A percentile compares a stretch with the other conserved stretches of the same genome.
Evolutionary conservation across 2,113 vertebrate species (phyloP).

Genomic region (Pontoporia blainvillei): DNA sequence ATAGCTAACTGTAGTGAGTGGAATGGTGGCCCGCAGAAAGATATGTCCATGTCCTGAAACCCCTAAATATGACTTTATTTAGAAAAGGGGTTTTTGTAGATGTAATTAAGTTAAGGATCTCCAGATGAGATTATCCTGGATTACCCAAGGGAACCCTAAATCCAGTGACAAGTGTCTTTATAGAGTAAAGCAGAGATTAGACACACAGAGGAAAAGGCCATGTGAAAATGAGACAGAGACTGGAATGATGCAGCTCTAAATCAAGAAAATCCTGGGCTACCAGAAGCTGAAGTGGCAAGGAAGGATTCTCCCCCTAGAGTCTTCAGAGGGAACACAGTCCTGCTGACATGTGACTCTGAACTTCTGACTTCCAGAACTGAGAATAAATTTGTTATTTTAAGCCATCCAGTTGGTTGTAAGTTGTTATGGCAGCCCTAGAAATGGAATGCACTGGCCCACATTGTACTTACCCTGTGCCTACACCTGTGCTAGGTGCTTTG

Average conservation of each 20-base stretch:
- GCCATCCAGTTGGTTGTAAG: too few species aligned
- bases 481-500: neutral
- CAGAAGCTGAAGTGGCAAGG: neutral
- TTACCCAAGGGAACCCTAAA: neutral
- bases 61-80: neutral
- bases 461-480: too few species aligned
- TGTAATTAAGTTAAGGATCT: neutral
- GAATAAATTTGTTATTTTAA: neutral
- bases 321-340: neutral
- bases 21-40: neutral
- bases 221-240: neutral
- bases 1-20: neutral
- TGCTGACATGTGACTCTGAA: neutral
- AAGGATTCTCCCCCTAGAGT: neutral
- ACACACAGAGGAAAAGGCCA: neutral
- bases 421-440: neutral
- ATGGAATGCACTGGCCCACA: neutral
- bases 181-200: neutral
- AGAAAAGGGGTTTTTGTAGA: neutral
- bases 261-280: neutral
- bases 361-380: neutral
- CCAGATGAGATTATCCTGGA: neutral
- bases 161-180: neutral
- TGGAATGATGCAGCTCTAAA: neutral
- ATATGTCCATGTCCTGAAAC: neutral